Base-by-base conservation (phyloP, 2,113 vertebrate species). In the Misgurnus anguillicaudatus region DNA sequence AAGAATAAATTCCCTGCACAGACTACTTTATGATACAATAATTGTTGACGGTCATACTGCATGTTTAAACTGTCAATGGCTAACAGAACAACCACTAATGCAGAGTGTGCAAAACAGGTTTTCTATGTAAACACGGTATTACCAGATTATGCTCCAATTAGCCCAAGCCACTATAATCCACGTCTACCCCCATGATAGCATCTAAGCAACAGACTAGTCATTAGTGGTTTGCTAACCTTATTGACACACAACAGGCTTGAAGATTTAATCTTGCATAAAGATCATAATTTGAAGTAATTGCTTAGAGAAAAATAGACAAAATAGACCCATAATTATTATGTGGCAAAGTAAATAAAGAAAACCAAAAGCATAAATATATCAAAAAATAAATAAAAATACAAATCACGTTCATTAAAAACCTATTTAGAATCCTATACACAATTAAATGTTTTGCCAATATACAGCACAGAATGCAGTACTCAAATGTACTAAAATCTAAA, bases 91-190 rank as follows among this genome's bases (percentile, higher is more conserved):
- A 6, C 16, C 51, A n/a, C n/a, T n/a, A 57, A 57, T 4, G 4
- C 24, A 6, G 9, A 51, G 53, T 58, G 38, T 4, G 21, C 42
- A 24, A 48, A 48, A 75, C 11, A 48, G 7, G 58, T 11, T 75
- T 73, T 48, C 47, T 19, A 48, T n/a, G 76, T 61, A 70, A 79
- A 79, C 78, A 73, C 53, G 6, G 41, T n/a, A 58, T 82, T 36
- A 78, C 16, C 39, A 66, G 66, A 78, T 73, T 78, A 67, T 17
- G 47, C 21, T 77, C 51, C 9, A 77, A 77, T 81, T 31, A 82
- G 31, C 60, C 61, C 55, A 24, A 39, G 17, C n/a, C 31, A 51
- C 60, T 24, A 48, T 82, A 72, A 82, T 82, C 41, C 67, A 61
- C 17, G 45, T 17, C 42, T 6, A 41, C 42, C 42, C 14, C 58